These are phyloP conservation scores for Lamellibrachia columna DNA, from an alignment of 2,888 invertebrate species.

Conservation along the genomic window DNA sequence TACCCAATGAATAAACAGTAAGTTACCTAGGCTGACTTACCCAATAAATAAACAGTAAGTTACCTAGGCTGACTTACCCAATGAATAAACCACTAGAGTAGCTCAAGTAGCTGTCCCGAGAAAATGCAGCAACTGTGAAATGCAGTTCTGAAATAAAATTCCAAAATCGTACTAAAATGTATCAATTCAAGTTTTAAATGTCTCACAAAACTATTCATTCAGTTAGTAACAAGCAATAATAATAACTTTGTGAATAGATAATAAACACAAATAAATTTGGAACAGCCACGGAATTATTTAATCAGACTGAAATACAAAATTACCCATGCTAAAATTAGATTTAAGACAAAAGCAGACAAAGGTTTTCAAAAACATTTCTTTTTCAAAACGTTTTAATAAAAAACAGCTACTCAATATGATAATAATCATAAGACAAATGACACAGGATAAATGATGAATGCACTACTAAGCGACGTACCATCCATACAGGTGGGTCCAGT, in stretches of 20 bases:
- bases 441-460: not conserved
- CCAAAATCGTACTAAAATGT: not conserved
- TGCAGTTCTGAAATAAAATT: not conserved
- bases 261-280: not conserved
- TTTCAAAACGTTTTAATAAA: too few relatives aligned
- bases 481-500: slow-evolving; percentile 20
- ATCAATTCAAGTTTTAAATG: not conserved
- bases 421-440: not conserved
- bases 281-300: not conserved
- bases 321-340: too few relatives aligned
- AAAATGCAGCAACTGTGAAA: not conserved
- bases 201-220: not conserved
- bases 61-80: too few relatives aligned
- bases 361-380: too few relatives aligned
- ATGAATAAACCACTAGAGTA: not conserved
- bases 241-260: too few relatives aligned
- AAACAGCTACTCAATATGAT: not conserved
- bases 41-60: too few relatives aligned
- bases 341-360: too few relatives aligned
- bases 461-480: not conserved
- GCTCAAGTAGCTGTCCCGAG: not conserved
- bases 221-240: not conserved
- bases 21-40: too few relatives aligned
- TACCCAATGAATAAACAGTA: too few relatives aligned
- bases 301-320: not conserved